These are phyloP conservation scores for Sphinx pinastri DNA, from an alignment of 2,888 invertebrate species.

Conservation along the genomic window DNA sequence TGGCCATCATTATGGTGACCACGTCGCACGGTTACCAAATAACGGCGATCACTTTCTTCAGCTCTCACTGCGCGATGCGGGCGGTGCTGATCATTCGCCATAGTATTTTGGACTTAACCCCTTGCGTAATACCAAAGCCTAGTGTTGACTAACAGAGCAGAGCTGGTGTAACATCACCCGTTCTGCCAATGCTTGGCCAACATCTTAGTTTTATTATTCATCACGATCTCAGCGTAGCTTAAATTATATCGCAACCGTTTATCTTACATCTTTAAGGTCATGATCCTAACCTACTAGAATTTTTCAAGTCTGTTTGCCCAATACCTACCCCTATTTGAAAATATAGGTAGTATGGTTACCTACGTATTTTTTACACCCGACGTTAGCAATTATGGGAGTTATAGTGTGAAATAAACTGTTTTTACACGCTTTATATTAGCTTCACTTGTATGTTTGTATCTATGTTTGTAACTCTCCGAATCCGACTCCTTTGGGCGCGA, in stretches of 20 bases:
- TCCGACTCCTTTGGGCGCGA: no score
- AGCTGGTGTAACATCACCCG: conserved; percentile 22
- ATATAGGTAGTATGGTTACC: no score
- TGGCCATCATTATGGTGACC: conserved; percentile 51
- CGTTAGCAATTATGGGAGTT: no score
- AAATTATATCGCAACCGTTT: background rate
- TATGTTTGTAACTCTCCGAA: no score
- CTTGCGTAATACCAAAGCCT: conserved; percentile 25
- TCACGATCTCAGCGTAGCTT: background rate
- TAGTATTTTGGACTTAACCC: conserved; percentile 7
- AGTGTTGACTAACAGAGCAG: conserved; percentile 16
- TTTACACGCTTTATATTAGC: no score
- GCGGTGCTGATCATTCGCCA: conserved; percentile 14
- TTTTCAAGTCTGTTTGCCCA: no score
- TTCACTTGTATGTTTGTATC: no score
- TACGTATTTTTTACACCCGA: no score
- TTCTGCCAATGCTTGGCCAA: conserved; percentile 28
- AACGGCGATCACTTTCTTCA: conserved; percentile 72
- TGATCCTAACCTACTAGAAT: no score
- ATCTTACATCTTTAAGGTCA: background rate
- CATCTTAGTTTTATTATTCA: conserved; percentile 1
- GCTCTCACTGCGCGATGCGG: conserved; percentile 59
- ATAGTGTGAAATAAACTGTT: no score
- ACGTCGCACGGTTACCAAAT: conserved; percentile 66
- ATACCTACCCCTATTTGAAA: background rate